phyloP scores from a whole-genome alignment of 1,140 invertebrate genomes.

The Zaprionus nigranus region DNA sequence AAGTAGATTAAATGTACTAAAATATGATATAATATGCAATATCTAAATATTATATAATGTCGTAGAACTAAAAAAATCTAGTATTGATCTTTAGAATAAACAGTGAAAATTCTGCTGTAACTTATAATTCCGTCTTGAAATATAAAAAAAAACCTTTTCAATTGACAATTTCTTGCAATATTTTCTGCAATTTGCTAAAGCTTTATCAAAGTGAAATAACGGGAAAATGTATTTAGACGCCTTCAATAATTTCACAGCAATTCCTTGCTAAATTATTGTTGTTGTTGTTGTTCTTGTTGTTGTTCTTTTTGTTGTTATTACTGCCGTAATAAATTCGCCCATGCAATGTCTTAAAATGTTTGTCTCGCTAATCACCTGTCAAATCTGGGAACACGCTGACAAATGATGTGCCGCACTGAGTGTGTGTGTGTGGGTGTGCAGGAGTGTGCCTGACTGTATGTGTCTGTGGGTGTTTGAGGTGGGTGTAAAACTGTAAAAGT shows the following conservation, averaged over 20 bases:
- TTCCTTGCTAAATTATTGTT: not conserved
- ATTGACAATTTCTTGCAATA: not conserved
- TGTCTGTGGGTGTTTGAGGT: not conserved
- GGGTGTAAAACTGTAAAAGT: slow-evolving; percentile 37
- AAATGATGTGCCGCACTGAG: slow-evolving; percentile 62
- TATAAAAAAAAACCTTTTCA: not conserved
- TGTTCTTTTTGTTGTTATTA: not conserved
- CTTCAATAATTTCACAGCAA: not conserved
- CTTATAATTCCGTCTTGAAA: not conserved
- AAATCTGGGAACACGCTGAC: slow-evolving; percentile 69
- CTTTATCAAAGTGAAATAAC: not conserved
- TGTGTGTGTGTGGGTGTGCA: slow-evolving; percentile 3
- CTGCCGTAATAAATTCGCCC: slow-evolving; percentile 19
- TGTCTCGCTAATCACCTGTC: slow-evolving; percentile 75
- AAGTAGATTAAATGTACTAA: no score
- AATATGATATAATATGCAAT: no score
- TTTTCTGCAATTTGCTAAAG: not conserved
- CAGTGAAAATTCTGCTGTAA: not conserved
- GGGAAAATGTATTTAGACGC: not conserved
- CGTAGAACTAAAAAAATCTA: no score
- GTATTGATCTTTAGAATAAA: not conserved
- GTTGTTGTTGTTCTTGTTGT: not conserved
- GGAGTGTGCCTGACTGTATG: not conserved
- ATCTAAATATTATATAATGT: no score
- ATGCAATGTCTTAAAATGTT: slow-evolving; percentile 48